Evolutionary conservation across 2,113 vertebrate species (phyloP).

Genomic region (Suncus etruscus): DNA sequence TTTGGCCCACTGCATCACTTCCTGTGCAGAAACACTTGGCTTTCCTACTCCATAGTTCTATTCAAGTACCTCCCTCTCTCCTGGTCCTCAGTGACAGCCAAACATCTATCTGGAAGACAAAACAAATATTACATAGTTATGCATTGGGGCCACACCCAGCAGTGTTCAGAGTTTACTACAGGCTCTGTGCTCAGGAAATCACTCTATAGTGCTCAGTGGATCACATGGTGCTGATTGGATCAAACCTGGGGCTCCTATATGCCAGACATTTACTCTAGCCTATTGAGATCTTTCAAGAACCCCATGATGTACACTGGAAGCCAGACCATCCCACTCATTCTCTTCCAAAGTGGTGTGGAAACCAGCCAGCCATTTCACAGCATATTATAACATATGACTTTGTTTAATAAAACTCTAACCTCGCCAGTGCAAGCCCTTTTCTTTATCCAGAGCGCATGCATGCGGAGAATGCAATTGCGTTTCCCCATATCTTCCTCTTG

Average conservation of each 20-base stretch:
- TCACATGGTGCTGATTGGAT: too few species aligned
- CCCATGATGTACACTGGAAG: too few species aligned
- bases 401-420: constrained; percentile 43
- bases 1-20: too few species aligned
- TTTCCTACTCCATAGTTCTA: background rate
- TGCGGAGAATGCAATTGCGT: background rate
- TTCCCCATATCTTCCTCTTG: constrained; percentile 26
- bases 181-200: too few species aligned
- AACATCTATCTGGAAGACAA: background rate
- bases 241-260: too few species aligned
- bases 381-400: constrained; percentile 22
- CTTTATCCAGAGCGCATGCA: background rate
- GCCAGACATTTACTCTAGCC: too few species aligned
- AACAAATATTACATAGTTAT: background rate
- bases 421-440: background rate
- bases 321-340: background rate
- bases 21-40: background rate
- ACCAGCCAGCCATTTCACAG: background rate
- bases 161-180: too few species aligned
- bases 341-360: constrained; percentile 1
- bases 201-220: too few species aligned
- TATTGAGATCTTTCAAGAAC: too few species aligned
- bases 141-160: too few species aligned
- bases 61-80: background rate
- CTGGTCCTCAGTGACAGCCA: background rate